Conservation (phyloP, 92 coral and sea anemone species). For the Phenganax stokvisi region DNA sequence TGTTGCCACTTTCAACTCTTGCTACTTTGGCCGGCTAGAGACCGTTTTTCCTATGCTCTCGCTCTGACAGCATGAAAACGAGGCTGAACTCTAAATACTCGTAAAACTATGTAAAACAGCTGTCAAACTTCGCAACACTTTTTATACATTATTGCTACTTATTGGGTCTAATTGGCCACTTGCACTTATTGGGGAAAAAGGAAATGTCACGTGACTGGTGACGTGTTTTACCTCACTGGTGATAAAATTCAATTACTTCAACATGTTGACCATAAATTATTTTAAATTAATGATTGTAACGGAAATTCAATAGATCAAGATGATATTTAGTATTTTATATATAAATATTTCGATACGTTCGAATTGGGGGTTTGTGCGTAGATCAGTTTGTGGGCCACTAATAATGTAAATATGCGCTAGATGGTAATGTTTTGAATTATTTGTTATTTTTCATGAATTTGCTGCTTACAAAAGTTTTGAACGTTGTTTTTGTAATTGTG, state of each 20-base stretch:
- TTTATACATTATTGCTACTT: neutral
- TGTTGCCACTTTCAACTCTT: constrained; percentile 37
- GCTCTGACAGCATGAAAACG: constrained; percentile 48
- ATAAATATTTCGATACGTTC: neutral
- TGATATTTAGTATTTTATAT: constrained; percentile 5
- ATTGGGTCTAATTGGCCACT: neutral
- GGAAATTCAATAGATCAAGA: neutral
- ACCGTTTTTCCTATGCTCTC: constrained; percentile 17
- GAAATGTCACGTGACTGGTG: neutral
- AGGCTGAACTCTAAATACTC: constrained; percentile 34
- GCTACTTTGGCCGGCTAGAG: constrained; percentile 10
- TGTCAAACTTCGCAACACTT: neutral
- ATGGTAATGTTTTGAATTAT: neutral
- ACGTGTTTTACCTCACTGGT: neutral
- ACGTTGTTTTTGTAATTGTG: constrained; percentile 1
- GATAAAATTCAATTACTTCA: neutral
- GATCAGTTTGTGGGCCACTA: constrained; percentile 4
- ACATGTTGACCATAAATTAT: neutral
- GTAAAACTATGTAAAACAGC: neutral
- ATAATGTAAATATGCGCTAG: constrained; percentile 2
- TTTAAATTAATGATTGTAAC: neutral
- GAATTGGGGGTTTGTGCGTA: neutral
- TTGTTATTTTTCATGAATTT: neutral
- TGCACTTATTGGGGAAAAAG: neutral
- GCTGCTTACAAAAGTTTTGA: constrained; percentile 8